Percentiles rank a stretch among this genome's conserved stretches.
phyloP scores from a whole-genome alignment of 2,113 vertebrate species.

The Pao palembangensis region DNA sequence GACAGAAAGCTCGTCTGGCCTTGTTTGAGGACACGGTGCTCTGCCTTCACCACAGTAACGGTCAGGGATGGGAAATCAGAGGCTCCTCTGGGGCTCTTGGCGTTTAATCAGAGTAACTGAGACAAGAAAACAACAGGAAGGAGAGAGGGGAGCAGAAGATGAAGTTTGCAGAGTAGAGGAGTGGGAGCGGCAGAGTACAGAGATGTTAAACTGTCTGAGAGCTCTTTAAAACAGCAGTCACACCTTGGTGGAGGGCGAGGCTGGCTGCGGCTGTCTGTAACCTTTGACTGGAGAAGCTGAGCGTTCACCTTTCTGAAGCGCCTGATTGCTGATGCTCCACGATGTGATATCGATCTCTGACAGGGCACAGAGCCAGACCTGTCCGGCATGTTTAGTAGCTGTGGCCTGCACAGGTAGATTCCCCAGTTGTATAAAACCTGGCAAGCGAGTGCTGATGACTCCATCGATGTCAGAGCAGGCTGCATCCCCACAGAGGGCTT shows the following conservation, averaged over 20 bases:
- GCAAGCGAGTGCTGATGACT: conserved; percentile 50
- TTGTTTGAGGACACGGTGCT: conserved; percentile 45
- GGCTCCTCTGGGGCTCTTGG: conserved; percentile 45
- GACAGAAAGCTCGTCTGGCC: conserved; percentile 24
- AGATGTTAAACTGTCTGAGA: conserved; percentile 78
- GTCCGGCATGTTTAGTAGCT: conserved; percentile 55
- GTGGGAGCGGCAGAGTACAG: conserved; percentile 2
- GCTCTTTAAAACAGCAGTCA: conserved; percentile 68
- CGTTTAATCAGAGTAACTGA: conserved; percentile 59
- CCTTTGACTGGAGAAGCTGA: conserved; percentile 68
- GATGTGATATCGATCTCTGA: conserved; percentile 57
- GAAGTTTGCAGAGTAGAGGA: conserved; percentile 1
- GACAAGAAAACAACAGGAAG: conserved; percentile 54
- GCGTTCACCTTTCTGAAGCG: conserved; percentile 21
- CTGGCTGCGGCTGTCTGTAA: conserved; percentile 55
- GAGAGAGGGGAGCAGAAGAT: conserved; percentile 8
- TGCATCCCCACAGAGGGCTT: conserved; percentile 14
- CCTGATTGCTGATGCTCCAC: conserved; percentile 53
- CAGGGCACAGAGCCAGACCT: conserved; percentile 31
- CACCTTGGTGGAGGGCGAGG: conserved; percentile 31
- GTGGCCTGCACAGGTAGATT: conserved; percentile 49
- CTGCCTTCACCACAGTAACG: conserved; percentile 61
- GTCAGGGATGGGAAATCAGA: conserved; percentile 55
- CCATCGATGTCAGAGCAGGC: conserved; percentile 41
- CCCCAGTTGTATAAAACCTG: conserved; percentile 46